Evolutionary conservation across 2,113 vertebrate species (phyloP).

Genomic region (Nothocercus nigrocapillus): DNA sequence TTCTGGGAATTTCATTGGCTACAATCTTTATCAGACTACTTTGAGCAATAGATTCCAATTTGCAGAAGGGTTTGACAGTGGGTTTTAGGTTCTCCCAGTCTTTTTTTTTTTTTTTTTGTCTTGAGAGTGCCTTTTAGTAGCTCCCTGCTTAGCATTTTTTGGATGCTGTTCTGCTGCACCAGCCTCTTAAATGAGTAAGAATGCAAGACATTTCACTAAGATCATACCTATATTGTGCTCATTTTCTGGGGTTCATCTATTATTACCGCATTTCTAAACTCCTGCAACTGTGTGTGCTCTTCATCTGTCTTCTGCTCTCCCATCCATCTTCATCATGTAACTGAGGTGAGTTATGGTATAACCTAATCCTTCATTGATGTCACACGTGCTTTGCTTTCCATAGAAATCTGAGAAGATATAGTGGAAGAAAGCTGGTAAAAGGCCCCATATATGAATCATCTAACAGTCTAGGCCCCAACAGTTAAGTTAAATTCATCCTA

Average conservation of each 20-base stretch:
- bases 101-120: background rate
- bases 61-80: background rate
- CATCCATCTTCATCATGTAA: background rate
- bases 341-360: background rate
- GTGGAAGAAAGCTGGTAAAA: background rate
- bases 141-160: background rate
- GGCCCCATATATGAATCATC: accelerated
- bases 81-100: background rate
- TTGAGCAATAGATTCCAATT: background rate
- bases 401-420: background rate
- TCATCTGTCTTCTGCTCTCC: background rate
- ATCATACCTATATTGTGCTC: background rate
- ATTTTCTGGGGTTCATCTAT: accelerated
- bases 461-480: background rate
- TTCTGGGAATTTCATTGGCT: background rate
- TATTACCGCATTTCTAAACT: background rate
- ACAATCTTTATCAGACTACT: background rate
- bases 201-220: background rate
- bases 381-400: background rate
- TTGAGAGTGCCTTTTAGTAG: background rate
- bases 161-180: background rate
- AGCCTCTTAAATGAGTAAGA: background rate
- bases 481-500: background rate
- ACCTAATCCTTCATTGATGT: background rate
- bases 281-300: background rate